Evolutionary conservation across 2,888 invertebrate genomes (phyloP).

Genomic region (Chrysodeixis includens): DNA sequence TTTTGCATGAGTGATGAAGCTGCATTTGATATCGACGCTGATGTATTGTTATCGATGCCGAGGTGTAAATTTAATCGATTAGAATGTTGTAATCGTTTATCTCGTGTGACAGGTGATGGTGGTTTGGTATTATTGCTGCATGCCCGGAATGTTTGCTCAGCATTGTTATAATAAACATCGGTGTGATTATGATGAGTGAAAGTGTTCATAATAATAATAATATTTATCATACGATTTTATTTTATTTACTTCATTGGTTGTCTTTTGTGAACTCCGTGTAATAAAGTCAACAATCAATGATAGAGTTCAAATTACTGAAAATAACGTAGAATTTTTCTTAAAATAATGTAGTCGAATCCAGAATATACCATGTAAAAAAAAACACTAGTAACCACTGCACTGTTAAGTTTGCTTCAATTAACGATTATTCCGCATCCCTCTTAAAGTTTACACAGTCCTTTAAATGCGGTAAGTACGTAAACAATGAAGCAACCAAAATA

Average conservation of each 20-base stretch:
- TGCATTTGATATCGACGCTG: conserved; percentile 43
- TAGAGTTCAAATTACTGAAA: too few relatives aligned
- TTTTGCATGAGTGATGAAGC: conserved; percentile 69
- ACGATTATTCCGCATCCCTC: conserved; percentile 2
- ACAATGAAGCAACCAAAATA: conserved; percentile 1
- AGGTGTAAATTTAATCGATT: conserved; percentile 50
- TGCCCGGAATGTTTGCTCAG: background rate
- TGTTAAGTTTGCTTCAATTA: background rate
- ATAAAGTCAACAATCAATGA: too few relatives aligned
- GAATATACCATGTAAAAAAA: background rate
- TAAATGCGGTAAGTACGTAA: background rate
- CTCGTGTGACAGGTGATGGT: conserved; percentile 31
- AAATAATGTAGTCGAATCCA: background rate
- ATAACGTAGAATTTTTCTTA: too few relatives aligned
- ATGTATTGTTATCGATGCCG: conserved; percentile 51
- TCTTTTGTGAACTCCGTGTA: too few relatives aligned
- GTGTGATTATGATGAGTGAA: background rate
- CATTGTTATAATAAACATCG: background rate
- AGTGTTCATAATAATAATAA: background rate
- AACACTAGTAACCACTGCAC: background rate
- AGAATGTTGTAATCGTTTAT: conserved; percentile 32
- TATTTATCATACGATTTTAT: too few relatives aligned
- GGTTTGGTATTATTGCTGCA: conserved; percentile 22
- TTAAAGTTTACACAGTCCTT: background rate
- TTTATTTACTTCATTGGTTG: background rate